Evolutionary conservation across 2,888 invertebrate genomes (phyloP), one percentile per base, ranked within the genome.

Genomic region (Liposcelis brunnea): DNA sequence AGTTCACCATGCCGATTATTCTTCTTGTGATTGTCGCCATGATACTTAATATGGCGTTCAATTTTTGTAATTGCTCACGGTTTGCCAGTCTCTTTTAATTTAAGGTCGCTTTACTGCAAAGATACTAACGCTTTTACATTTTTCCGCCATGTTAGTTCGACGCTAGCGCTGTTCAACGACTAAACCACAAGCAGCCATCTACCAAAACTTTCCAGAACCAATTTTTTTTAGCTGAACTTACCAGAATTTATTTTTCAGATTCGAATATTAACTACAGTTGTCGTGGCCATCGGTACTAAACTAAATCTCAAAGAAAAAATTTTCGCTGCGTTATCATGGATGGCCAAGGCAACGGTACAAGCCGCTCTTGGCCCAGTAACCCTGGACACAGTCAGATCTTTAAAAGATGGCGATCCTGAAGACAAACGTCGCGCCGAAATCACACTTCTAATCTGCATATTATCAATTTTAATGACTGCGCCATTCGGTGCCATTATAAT

Each of bases 291-390:
- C 36, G 77, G 85, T 6, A 82, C 85, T 52, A 80, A 78, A 52
- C 69, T 94, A 43, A 91, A 84, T 62, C 65, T 79, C 51, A 89
- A 81, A 60, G 95, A 97, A 61, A 87, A 86, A 56, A 68, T 91
- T 50, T 97, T 95, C 61, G 81, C 93, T 12, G 78, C 90, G 0
- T 63, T 95, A 4, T 76, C 93, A 0, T 91, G 90, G 82, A 82
- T 94, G 77, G 86, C 94, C 2, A 97, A 97, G 65, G 95, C 94
- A 5, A 94, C 95, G n/a, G 94, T 95, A 1, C 94, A 83, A 74
- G 87, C 87, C 16, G 87, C 87, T 0, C 63, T 89, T 33, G 86
- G 80, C 1, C 83, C 87, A 0, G 78, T 81, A 2, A 76, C 80
- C 1, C 61, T 86, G 26, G 80, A 79, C 53, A 69, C 76, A 49